Evolutionary conservation across 1,140 invertebrate species (phyloP), one percentile per base, ranked within the genome.

Genomic region (Heliconius melpomene): DNA sequence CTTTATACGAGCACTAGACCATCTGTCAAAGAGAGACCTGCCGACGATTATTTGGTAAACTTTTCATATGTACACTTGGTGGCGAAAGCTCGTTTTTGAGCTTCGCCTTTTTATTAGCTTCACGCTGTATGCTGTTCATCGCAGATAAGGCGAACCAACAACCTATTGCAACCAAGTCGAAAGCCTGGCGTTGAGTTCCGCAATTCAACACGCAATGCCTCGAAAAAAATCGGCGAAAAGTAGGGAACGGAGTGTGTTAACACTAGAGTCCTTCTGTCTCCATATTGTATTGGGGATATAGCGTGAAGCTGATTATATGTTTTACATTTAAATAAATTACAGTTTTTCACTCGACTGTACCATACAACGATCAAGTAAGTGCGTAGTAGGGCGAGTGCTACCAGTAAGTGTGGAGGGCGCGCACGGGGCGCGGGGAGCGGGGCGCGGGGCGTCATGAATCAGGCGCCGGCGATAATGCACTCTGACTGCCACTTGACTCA

Each of bases 321-420:
- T 7, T 36, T 36, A 36, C 13, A 46, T 46, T 46, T 46, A 16
- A 46, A 46, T 46, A 46, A 46, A 46, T 46, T 16, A 46, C 13
- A 6, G 0, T 52, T 52, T 52, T 52, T n/a, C n/a, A 57, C 54
- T 57, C 3, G 13, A 40, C 36, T 46, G 60, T 77, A 77, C 75
- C 46, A 60, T 50, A 60, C 32, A 66, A 71, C 57, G 75, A 77
- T 77, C 75, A 70, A 77, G 75, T 77, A 70, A 77, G 75, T 77
- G 75, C 16, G 40, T 71, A 77, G 75, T 50, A 66, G 60, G 60
- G 60, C 60, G 75, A 70, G 23, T 36, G 9, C n/a, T 60, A 36
- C 32, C 32, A 36, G 32, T 36, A 23, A 29, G 23, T 13, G 26
- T 66, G 13, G 75, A 66, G 60, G 75, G 57, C 75, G 75, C 18